These are phyloP conservation scores for Sebastes matsubarae DNA, from an alignment of 2,797 vertebrate genomes.

Conservation along the genomic window DNA sequence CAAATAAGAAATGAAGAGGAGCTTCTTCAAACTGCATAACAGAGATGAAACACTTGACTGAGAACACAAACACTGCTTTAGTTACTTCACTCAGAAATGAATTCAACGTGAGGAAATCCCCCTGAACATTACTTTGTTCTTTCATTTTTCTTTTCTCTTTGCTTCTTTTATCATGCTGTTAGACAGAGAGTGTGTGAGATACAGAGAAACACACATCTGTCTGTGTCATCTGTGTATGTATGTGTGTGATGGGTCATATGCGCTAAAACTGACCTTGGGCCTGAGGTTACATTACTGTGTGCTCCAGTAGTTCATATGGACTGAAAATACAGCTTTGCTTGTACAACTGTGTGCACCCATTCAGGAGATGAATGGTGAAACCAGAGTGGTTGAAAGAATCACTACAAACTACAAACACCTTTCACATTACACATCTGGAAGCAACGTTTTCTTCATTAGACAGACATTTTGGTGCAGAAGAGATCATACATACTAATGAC, in stretches of 20 bases:
- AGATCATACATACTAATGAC: not conserved
- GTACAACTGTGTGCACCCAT: not conserved
- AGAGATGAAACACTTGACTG: not conserved
- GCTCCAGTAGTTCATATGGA: slow-evolving; percentile 58
- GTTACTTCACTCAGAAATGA: not conserved
- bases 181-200: not conserved
- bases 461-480: not conserved
- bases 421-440: not conserved
- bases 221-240: slow-evolving; percentile 17
- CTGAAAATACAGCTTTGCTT: slow-evolving; percentile 21
- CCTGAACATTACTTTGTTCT: not conserved
- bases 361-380: slow-evolving; percentile 21
- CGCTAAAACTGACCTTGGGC: slow-evolving; percentile 48
- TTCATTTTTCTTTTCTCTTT: not conserved
- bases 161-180: not conserved
- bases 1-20: not conserved
- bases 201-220: slow-evolving; percentile 2
- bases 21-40: not conserved
- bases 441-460: not conserved
- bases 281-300: slow-evolving; percentile 62
- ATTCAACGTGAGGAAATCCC: not conserved
- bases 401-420: not conserved
- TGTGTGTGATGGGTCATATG: slow-evolving; percentile 36
- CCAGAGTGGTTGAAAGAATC: slow-evolving; percentile 8
- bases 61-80: not conserved